Conservation (phyloP, 2,888 invertebrate genomes). For the Flexamia atlantica region DNA sequence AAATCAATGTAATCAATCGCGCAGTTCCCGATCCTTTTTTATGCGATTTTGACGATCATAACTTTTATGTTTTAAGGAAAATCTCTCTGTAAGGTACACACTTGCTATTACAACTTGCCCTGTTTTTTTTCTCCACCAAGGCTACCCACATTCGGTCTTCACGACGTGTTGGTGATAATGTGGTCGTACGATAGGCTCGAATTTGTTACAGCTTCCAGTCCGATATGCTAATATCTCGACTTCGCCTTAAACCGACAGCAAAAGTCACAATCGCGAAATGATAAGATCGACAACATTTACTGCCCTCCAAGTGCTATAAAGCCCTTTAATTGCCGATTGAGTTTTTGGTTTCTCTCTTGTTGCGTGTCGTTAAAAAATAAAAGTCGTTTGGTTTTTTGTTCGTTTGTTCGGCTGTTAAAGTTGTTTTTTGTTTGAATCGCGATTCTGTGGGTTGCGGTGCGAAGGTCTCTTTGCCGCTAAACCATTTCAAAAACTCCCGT, state of each 20-base stretch:
- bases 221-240: neutral
- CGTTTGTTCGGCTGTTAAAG: too few species aligned
- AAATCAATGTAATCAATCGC: too few species aligned
- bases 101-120: neutral
- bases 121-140: neutral
- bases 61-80: too few species aligned
- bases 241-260: neutral
- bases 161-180: neutral
- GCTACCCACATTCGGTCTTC: neutral
- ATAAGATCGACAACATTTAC: conserved; percentile 12
- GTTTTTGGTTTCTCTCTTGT: neutral
- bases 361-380: neutral
- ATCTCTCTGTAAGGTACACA: too few species aligned
- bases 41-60: too few species aligned
- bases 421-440: too few species aligned
- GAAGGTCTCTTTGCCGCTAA: too few species aligned
- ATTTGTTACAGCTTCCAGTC: neutral
- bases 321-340: conserved; percentile 3
- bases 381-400: neutral
- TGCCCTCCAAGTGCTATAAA: neutral
- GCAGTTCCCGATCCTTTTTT: too few species aligned
- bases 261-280: neutral
- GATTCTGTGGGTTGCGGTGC: too few species aligned
- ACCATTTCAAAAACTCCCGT: too few species aligned
- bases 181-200: neutral